Evolutionary conservation across 2,888 invertebrate genomes (phyloP), one percentile per base, ranked within the genome.

Genomic region (Apotomis betuletana): DNA sequence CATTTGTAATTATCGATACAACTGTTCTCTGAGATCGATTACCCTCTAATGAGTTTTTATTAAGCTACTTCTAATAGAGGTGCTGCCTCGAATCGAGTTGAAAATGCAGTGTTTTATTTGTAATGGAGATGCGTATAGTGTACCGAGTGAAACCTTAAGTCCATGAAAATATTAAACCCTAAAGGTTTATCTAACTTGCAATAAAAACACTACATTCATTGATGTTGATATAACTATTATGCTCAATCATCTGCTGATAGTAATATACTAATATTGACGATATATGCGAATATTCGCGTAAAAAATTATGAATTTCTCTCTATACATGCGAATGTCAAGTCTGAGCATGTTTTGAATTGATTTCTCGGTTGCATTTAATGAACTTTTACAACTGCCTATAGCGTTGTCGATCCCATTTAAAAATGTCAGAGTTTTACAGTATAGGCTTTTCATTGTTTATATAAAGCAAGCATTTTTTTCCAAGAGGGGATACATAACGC

Each of bases 11-110:
- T 77, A 80, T 78, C 79, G 78, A 82, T 79, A 81, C 80, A 80
- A 81, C 78, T 81, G 80, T 83, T 78, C 74, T 74, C 78, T 90
- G 90, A 91, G 90, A 91, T 90, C 90, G 84, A 83, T 85, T 81
- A 83, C 80, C 81, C 84, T 87, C 83, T 80, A 85, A 83, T 79
- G 85, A 87, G 84, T 84, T 78, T 27, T 81, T 68, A 67, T 72
- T 79, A 78, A 81, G 83, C 79, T 86, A 86, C 80, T 82, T 85
- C 84, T 87, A 87, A 82, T 70, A 83, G 83, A 85, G 83, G 81
- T 84, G 82, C 79, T 77, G 78, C 62, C 67, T 74, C 73, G 75
- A 73, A 75, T 74, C 77, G 78, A 79, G 77, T 78, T 78, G 75
- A 78, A 75, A 75, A 51, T 74, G 76, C 74, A 77, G 78, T 79